Evolutionary conservation across 2,888 invertebrate genomes (phyloP), one percentile per base, ranked within the genome.

Genomic region (Epistrophella euchroma): DNA sequence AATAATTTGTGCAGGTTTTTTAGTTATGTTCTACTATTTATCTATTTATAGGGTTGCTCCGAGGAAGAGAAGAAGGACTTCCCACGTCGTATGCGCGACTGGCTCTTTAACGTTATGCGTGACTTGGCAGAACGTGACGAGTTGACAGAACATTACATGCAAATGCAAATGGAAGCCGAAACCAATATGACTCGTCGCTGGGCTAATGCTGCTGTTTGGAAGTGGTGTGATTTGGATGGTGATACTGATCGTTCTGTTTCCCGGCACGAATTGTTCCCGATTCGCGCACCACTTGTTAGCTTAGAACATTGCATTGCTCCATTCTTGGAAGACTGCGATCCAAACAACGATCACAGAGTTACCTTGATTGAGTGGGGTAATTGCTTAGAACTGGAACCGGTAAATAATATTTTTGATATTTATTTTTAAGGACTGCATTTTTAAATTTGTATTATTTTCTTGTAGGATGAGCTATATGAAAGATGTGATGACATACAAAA

Each of bases 231-330:
- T 92, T 95, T 99, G 81, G 99, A 99, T 93, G 96, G 96, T 73
- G 96, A 97, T 93, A 97, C 98, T 88, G 98, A 98, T 93, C 95
- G 96, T 94, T 96, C 93, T 88, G 97, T 99, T 56, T 98, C 98
- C 32, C 95, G 97, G 47, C 98, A 98, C 93, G 99, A 99, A 93
- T 94, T 99, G 90, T 98, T 98, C 94, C 98, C 98, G 72, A 97
- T 98, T 91, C 95, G 98, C 84, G 98, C 98, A 68, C 98, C 98
- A 3, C 94, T 99, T 88, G 96, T 98, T 95, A 95, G 98, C 45
- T 95, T 99, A 93, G 99, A 99, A 93, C 98, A 98, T 92, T 99
- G 99, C 77, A 98, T 99, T 93, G 97, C 97, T 82, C 98, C 98
- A 50, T 99, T 99, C 95, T 95, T 99, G 88, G 96, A 98, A 93